Conservation (phyloP, 1,140 invertebrate genomes). For the Trinorchestia longiramus region DNA sequence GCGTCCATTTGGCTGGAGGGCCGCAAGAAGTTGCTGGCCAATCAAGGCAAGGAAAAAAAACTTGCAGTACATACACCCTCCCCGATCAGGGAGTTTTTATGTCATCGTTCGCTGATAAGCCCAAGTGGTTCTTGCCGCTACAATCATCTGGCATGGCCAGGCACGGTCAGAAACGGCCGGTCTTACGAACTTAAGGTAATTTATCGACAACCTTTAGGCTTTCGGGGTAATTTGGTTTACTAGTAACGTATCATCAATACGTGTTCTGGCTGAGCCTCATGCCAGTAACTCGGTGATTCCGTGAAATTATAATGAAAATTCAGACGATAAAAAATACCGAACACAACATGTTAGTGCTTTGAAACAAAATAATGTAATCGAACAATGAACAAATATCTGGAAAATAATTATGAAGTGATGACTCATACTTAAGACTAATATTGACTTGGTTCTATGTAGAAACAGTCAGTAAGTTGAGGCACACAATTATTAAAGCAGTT, state of each 20-base stretch:
- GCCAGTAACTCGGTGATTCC: not conserved
- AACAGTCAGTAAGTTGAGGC: not conserved
- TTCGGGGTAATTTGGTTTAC: not conserved
- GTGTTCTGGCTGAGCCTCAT: not conserved
- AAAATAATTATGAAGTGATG: not conserved
- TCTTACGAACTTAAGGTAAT: not conserved
- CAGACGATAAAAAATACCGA: not conserved
- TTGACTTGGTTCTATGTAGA: too few relatives aligned
- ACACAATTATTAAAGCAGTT: not conserved
- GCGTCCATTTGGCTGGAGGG: not conserved
- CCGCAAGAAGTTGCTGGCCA: conserved; percentile 15
- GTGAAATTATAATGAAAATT: not conserved
- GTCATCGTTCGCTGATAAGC: conserved; percentile 36
- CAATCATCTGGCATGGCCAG: conserved; percentile 25
- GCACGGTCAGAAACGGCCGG: not conserved
- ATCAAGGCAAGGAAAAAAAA: not conserved
- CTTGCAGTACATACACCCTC: conserved; percentile 18
- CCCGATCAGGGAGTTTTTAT: conserved; percentile 23
- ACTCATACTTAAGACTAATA: too few relatives aligned
- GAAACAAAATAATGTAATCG: not conserved
- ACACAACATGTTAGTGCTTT: not conserved
- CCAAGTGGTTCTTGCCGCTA: not conserved
- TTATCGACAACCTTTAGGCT: not conserved
- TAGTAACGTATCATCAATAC: not conserved
- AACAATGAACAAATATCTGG: not conserved